These are phyloP conservation scores for Osmerus eperlanus DNA, from an alignment of 2,113 vertebrate species.

Conservation along the genomic window DNA sequence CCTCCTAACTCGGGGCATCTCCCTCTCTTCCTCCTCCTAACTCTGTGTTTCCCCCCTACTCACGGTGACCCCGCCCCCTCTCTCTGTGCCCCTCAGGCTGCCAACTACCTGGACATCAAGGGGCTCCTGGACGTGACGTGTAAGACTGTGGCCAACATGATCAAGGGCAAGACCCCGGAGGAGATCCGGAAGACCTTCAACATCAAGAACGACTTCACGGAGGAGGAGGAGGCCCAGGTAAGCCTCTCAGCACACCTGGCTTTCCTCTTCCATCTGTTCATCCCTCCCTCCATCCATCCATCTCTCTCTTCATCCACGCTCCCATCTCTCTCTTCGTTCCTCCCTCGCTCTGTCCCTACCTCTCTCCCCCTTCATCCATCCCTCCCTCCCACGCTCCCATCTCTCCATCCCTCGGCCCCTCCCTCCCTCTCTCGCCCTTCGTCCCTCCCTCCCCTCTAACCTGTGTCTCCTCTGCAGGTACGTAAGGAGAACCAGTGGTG, in stretches of 20 bases:
- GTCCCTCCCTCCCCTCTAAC: neutral
- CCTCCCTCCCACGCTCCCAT: too few relatives aligned
- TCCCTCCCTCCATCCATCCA: neutral
- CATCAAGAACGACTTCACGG: constrained; percentile 99
- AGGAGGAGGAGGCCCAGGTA: constrained; percentile 99
- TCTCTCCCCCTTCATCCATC: too few relatives aligned
- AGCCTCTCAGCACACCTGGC: neutral
- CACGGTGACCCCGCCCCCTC: neutral
- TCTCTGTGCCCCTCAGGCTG: constrained; percentile 75
- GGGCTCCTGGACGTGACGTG: constrained; percentile 98
- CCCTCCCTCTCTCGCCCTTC: constrained; percentile 20
- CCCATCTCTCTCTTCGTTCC: too few relatives aligned
- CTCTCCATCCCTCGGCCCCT: constrained; percentile 20
- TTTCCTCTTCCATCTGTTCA: constrained; percentile 21
- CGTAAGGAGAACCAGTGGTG: constrained; percentile 99
- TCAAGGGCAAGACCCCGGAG: constrained; percentile 99
- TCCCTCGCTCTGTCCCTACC: neutral
- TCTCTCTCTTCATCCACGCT: too few relatives aligned
- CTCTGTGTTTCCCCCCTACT: neutral
- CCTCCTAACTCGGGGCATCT: too few relatives aligned
- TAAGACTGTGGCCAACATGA: constrained; percentile 99
- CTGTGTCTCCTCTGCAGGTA: constrained; percentile 75
- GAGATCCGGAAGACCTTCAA: constrained; percentile 99
- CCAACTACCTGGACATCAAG: constrained; percentile 99
- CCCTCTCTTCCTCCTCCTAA: too few relatives aligned